Evolutionary conservation across 2,113 vertebrate species (phyloP).

Genomic region (Spheniscus mendiculus): DNA sequence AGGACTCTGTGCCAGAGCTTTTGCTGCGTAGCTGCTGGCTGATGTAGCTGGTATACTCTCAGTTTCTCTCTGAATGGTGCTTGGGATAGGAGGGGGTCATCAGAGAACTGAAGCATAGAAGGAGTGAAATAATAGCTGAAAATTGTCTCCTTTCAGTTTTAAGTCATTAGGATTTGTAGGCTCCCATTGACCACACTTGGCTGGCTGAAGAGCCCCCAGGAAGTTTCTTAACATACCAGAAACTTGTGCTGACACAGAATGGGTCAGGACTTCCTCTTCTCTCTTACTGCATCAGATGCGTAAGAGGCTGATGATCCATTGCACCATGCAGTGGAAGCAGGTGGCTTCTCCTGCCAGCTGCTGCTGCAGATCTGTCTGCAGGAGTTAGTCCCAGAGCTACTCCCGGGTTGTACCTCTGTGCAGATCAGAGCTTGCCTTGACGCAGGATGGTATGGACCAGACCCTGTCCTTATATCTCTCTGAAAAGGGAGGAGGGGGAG

Average conservation of each 20-base stretch:
- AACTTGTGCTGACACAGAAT: background rate
- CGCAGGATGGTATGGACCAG: background rate
- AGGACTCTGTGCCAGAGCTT: background rate
- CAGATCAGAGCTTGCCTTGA: background rate
- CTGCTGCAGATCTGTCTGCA: background rate
- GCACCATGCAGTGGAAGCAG: background rate
- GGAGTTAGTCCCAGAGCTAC: background rate
- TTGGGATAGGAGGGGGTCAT: background rate
- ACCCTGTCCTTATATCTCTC: background rate
- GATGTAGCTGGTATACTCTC: background rate
- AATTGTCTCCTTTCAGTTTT: background rate
- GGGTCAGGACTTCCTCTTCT: conserved; percentile 10
- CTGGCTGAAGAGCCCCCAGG: background rate
- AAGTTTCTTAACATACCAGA: conserved; percentile 24
- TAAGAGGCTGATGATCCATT: background rate
- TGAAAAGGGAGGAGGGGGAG: background rate
- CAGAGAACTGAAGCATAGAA: background rate
- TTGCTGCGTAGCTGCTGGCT: background rate
- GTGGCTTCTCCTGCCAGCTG: background rate
- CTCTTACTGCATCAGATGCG: background rate
- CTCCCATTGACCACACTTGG: background rate
- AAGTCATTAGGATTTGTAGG: background rate
- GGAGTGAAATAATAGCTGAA: background rate
- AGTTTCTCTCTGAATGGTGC: background rate
- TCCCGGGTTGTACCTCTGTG: background rate